Conservation (phyloP, 2,797 vertebrate species). For the Silurus lanzhouensis region DNA sequence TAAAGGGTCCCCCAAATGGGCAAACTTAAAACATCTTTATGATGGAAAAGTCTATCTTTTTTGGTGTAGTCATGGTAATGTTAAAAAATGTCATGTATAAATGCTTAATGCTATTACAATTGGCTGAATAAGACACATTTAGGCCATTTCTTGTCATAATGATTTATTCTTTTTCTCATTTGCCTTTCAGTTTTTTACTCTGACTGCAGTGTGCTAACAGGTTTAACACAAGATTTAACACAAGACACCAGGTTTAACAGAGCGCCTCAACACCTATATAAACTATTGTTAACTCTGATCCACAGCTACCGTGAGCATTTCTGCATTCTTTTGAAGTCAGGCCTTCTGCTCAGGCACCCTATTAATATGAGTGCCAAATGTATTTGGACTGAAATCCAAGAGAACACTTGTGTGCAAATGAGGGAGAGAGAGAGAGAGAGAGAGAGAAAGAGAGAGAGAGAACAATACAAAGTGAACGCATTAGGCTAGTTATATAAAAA, state of each 20-base stretch:
- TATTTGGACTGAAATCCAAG: conserved; percentile 27
- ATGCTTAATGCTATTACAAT: too few species aligned
- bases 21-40: background rate
- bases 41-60: background rate
- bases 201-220: background rate
- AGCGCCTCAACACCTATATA: background rate
- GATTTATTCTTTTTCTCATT: background rate
- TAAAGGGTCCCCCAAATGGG: background rate
- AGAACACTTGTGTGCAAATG: background rate
- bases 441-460: conserved; percentile 31
- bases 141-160: background rate
- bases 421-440: conserved; percentile 42
- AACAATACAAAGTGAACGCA: conserved; percentile 42
- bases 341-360: conserved; percentile 26
- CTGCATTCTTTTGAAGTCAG: background rate
- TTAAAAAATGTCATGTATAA: too few species aligned
- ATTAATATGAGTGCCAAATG: conserved; percentile 32
- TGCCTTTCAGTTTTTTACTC: background rate
- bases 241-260: background rate
- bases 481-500: conserved; percentile 50
- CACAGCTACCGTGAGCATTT: conserved; percentile 1
- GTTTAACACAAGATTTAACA: background rate
- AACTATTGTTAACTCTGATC: conserved; percentile 34
- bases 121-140: background rate
- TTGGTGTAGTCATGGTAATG: too few species aligned